Base-by-base conservation (phyloP, 1,140 invertebrate species). In the Metaphire vulgaris region DNA sequence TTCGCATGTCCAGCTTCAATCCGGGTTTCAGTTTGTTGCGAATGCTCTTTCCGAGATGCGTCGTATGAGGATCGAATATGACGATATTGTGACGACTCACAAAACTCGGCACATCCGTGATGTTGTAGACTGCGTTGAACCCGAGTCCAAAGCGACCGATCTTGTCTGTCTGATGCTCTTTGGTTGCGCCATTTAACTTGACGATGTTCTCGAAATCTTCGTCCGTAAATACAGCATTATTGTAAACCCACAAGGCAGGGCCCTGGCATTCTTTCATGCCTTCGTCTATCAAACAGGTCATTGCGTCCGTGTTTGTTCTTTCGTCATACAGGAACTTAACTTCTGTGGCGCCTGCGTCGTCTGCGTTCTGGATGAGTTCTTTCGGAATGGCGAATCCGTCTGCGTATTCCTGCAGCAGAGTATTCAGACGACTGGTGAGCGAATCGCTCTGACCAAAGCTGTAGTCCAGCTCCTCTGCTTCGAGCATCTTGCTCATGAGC, bases 301-400 rank as follows among this genome's bases (percentile, higher is more conserved):
- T 75, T 0, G 56, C 33, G 72, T 83, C 69, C 32, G 71, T 64
- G 67, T 81, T 80, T 33, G 78, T 70, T 31, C 77, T 72, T 74
- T 84, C 82, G 74, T 84, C 83, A 72, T 81, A 81, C 0, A 83
- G 85, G 78, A 89, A 88, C 66, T 74, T 76, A 1, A 85, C 78
- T 79, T 87, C 86, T 29, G 82, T 85, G 14, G 87, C 84, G 67
- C 87, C 88, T 69, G 84, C 85, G 82, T 85, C 83, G 77, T 75
- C 78, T 65, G 80, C 77, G 66, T 78, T 78, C 34, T 78, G 77
- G n/a, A 78, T 68, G 26, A 78, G 68, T 69, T 78, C 77, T 34
- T 78, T 78, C 1, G 77, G 77, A n/a, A 78, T 66, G 1, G 74
- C 77, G 71, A 78, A 78, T n/a, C 77, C 77, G 33, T 78, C 77